Conservation (phyloP, 2,797 vertebrate genomes). For the Simalia tracyae region DNA sequence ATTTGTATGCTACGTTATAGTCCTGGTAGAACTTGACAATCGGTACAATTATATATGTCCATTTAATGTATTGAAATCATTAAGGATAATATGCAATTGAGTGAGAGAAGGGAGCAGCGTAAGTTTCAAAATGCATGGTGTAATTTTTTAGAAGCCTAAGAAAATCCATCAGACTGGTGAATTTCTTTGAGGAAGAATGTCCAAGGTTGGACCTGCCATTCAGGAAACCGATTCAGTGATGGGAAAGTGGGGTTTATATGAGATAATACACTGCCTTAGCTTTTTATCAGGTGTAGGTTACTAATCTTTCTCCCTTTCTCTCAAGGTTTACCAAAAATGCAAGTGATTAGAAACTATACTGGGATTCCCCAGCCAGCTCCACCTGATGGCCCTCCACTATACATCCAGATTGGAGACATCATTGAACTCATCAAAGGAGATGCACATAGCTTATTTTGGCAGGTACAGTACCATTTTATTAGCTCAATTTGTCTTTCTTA, state of each 20-base stretch:
- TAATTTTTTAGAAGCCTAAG: background rate
- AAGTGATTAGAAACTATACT: slow-evolving; percentile 86
- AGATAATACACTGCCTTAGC: background rate
- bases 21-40: background rate
- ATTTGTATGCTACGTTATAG: background rate
- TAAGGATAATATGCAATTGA: background rate
- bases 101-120: background rate
- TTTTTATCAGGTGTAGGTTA: background rate
- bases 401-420: slow-evolving; percentile 87
- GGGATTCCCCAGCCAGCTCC: slow-evolving; percentile 81
- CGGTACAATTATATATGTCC: background rate
- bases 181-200: background rate
- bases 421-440: slow-evolving; percentile 89
- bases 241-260: background rate
- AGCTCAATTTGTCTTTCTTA: background rate
- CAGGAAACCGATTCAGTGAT: background rate
- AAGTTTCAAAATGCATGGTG: background rate
- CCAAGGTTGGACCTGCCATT: background rate
- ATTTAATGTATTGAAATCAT: background rate
- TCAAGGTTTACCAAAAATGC: slow-evolving; percentile 91
- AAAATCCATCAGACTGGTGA: background rate
- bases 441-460: slow-evolving; percentile 92
- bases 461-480: slow-evolving; percentile 74
- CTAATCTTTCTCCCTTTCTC: background rate
- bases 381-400: slow-evolving; percentile 81